These are phyloP conservation scores for Parotia lawesii DNA, from an alignment of 2,113 vertebrate species.

Conservation along the genomic window DNA sequence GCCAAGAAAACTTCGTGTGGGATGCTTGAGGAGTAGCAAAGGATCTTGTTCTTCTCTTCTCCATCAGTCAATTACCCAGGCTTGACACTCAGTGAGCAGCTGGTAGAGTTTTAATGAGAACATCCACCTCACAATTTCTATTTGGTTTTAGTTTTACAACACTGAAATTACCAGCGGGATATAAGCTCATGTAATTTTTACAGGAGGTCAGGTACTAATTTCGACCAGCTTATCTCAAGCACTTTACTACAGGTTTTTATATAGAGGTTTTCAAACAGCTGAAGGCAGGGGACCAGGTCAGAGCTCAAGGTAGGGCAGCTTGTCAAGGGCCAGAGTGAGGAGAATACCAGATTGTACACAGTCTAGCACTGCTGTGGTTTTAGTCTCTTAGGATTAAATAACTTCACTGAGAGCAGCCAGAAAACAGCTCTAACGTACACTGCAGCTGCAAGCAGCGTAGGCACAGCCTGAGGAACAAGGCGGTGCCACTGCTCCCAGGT, in stretches of 20 bases:
- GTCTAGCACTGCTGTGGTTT: not conserved
- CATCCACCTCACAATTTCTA: not conserved
- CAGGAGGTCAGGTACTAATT: not conserved
- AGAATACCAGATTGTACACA: not conserved
- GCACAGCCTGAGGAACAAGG: not conserved
- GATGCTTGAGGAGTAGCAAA: not conserved
- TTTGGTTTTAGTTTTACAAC: conserved; percentile 15
- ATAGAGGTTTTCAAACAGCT: not conserved
- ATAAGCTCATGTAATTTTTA: not conserved
- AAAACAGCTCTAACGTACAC: not conserved
- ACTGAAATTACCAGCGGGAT: not conserved
- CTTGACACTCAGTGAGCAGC: not conserved
- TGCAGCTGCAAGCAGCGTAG: not conserved
- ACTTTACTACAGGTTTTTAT: not conserved
- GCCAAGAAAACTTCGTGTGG: not conserved
- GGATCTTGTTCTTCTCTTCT: not conserved
- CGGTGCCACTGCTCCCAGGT: not conserved
- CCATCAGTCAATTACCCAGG: fast-evolving
- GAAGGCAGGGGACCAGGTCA: not conserved
- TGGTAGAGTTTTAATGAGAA: not conserved
- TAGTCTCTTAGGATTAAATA: not conserved
- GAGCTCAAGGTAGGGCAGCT: not conserved
- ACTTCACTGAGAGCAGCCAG: not conserved
- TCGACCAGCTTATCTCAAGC: not conserved
- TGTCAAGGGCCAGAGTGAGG: not conserved